Evolutionary conservation across 2,113 vertebrate genomes (phyloP).

Genomic region (Chelonoidis abingdonii): DNA sequence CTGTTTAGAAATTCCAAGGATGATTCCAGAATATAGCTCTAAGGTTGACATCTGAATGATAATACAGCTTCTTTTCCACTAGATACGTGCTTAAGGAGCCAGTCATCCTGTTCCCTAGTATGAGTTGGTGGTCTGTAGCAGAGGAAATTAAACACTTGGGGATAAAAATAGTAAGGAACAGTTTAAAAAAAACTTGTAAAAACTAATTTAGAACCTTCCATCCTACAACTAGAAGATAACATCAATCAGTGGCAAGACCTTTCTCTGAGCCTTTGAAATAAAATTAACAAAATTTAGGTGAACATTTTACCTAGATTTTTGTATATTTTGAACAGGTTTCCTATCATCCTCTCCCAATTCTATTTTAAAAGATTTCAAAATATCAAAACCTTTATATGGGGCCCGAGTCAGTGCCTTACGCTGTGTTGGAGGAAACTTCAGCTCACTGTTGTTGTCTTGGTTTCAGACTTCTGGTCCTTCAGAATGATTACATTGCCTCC

Average conservation of each 20-base stretch:
- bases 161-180: neutral
- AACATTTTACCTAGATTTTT: neutral
- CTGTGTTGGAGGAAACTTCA: neutral
- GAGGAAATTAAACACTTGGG: neutral
- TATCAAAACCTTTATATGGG: neutral
- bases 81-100: neutral
- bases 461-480: neutral
- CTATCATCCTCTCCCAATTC: neutral
- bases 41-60: neutral
- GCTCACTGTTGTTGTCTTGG: neutral
- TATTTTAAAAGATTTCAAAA: neutral
- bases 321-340: neutral
- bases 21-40: neutral
- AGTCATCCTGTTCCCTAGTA: neutral
- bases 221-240: neutral
- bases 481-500: neutral
- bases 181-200: neutral
- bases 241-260: neutral
- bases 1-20: neutral
- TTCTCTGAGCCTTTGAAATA: neutral
- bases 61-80: neutral
- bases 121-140: neutral
- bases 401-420: neutral
- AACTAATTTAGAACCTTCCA: neutral
- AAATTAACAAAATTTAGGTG: neutral